Conservation (phyloP, 2,797 vertebrate species). For the Cetoscarus ocellatus region DNA sequence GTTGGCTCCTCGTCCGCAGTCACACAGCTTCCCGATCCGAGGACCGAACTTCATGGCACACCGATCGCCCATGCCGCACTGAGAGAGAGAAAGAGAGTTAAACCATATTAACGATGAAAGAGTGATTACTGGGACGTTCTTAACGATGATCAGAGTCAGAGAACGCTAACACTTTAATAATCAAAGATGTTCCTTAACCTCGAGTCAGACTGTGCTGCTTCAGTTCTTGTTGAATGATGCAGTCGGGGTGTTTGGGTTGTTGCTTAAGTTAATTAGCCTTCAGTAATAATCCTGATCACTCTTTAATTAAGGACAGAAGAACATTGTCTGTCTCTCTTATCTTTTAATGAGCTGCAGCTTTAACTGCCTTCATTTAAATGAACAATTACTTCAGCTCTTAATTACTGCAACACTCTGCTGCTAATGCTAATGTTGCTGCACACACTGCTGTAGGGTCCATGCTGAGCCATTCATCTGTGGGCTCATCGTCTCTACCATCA, state of each 20-base stretch:
- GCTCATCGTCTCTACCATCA: no score
- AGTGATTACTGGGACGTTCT: no score
- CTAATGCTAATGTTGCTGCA: background rate
- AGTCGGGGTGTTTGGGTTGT: background rate
- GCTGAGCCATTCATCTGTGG: no score
- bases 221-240: no score
- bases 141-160: no score
- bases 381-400: background rate
- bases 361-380: background rate
- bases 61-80: slow-evolving; percentile 84
- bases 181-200: background rate
- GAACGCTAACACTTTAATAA: background rate
- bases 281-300: background rate
- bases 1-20: slow-evolving; percentile 82
- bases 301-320: background rate
- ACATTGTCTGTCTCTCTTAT: background rate
- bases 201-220: no score
- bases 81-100: background rate
- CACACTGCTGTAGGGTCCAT: background rate
- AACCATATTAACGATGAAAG: no score
- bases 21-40: slow-evolving; percentile 86
- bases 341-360: slow-evolving; percentile 1
- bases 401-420: background rate
- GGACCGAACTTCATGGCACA: slow-evolving; percentile 87
- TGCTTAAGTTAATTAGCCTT: background rate